Evolutionary conservation across 2,888 invertebrate genomes (phyloP).

Genomic region (Yponomeuta plumbellus): DNA sequence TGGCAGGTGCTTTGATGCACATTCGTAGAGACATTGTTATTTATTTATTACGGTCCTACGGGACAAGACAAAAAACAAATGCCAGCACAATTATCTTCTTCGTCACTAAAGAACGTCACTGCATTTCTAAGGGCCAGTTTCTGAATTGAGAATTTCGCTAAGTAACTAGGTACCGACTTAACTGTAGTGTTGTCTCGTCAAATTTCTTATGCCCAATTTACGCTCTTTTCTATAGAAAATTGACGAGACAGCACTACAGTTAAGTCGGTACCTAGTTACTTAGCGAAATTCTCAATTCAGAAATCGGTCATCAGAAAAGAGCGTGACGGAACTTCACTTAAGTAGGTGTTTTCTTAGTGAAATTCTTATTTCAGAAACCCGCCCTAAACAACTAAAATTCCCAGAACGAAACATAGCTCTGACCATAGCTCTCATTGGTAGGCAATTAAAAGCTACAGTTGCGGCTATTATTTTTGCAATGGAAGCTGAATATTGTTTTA

Average conservation of each 20-base stretch:
- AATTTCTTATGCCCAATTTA: too few relatives aligned
- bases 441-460: neutral
- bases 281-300: too few relatives aligned
- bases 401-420: neutral
- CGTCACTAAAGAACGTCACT: neutral
- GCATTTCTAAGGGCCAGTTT: neutral
- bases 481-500: neutral
- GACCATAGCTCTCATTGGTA: neutral
- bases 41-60: conserved; percentile 47
- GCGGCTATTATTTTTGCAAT: neutral
- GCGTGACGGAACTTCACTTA: too few relatives aligned
- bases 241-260: too few relatives aligned
- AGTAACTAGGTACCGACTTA: too few relatives aligned
- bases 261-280: too few relatives aligned
- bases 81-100: conserved; percentile 50
- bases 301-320: too few relatives aligned
- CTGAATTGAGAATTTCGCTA: too few relatives aligned
- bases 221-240: too few relatives aligned
- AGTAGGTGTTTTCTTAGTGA: too few relatives aligned
- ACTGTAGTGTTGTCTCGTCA: too few relatives aligned
- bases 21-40: conserved; percentile 45
- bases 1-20: conserved; percentile 56
- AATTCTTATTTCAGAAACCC: too few relatives aligned
- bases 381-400: neutral
- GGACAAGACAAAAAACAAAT: conserved; percentile 45